These are phyloP conservation scores for Nothobranchius kuhntae DNA, from an alignment of 2,113 vertebrate genomes.

Conservation along the genomic window DNA sequence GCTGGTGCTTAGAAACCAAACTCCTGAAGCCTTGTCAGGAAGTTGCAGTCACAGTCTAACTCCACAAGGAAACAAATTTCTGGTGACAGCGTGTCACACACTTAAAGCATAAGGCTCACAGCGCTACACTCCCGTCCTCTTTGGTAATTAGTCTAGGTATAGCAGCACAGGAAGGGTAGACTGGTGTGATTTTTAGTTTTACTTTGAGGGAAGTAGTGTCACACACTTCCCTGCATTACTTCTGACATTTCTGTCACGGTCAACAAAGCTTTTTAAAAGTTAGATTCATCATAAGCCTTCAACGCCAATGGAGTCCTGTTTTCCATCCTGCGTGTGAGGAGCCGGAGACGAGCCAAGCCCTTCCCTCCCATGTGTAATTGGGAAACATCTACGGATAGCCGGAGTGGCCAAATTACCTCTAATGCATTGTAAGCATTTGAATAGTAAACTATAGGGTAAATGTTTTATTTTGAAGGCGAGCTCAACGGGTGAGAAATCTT, in stretches of 20 bases:
- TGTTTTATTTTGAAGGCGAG: too few species aligned
- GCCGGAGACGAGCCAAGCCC: too few species aligned
- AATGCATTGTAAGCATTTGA: too few species aligned
- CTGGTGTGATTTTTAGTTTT: constrained; percentile 5
- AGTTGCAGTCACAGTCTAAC: constrained; percentile 34
- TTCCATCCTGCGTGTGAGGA: too few species aligned
- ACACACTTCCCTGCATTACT: constrained; percentile 21
- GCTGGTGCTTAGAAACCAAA: constrained; percentile 50
- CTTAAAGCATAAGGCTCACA: constrained; percentile 30
- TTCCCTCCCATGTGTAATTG: too few species aligned
- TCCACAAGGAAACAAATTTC: constrained; percentile 43
- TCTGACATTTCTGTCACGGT: constrained; percentile 3
- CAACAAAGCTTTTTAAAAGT: background rate
- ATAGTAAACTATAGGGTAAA: too few species aligned
- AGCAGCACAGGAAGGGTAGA: constrained; percentile 10
- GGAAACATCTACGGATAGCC: too few species aligned
- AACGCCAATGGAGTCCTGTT: too few species aligned
- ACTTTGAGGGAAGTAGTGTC: constrained; percentile 13
- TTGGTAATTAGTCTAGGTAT: constrained; percentile 54
- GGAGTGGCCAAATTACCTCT: too few species aligned
- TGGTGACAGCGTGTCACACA: constrained; percentile 56
- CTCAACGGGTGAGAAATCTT: too few species aligned
- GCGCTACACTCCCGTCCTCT: constrained; percentile 30
- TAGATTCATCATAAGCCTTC: too few species aligned
- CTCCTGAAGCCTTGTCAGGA: constrained; percentile 49